Base-by-base conservation (phyloP, 1,140 invertebrate genomes). In the Fopius arisanus region DNA sequence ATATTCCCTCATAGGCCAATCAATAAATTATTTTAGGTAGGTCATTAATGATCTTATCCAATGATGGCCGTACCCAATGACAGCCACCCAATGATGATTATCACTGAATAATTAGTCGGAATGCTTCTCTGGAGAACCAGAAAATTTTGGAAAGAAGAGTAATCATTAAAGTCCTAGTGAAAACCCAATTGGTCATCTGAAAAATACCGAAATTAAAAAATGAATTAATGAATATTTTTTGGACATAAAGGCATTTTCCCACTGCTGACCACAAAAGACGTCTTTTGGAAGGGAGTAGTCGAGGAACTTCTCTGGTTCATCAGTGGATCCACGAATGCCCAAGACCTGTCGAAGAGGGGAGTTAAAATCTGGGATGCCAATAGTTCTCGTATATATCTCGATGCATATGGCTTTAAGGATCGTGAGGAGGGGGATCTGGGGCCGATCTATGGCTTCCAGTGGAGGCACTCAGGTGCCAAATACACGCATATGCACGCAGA, bases 361-460 rank as follows among this genome's bases (percentile, higher is more conserved):
- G 92, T 99, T n/a, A 93, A 95, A 79, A 99, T 99, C 81, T 99
- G 98, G 98, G 96, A 99, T 90, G 94, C 92, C 0, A 99, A 99
- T 86, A 97, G 97, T 76, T 96, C 95, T 0, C 89, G 96, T 74
- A 90, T 93, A 77, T 99, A 96, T 87, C 89, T 99, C 9, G 96
- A 99, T 86, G 93, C 91, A n/a, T 87, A 93, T 51, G 97, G 97
- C 23, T 94, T 99, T 73, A 91, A 82, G 1, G 91, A 98, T 48
- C 89, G 97, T 72, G 93, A 96, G 85, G 97, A 97, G 90, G 97
- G 97, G 70, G 98, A 99, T 89, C 89, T 99, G 28, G 98, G 98
- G 0, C 98, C 98, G 5, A 92, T 99, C 23, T 99, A 99, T 90
- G 98, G 98, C 0, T 99, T 99, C 83, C 98, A 99, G 84, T 99